Base-by-base conservation (phyloP, 23 tunicate genomes). In the Trididemnum clinides region DNA sequence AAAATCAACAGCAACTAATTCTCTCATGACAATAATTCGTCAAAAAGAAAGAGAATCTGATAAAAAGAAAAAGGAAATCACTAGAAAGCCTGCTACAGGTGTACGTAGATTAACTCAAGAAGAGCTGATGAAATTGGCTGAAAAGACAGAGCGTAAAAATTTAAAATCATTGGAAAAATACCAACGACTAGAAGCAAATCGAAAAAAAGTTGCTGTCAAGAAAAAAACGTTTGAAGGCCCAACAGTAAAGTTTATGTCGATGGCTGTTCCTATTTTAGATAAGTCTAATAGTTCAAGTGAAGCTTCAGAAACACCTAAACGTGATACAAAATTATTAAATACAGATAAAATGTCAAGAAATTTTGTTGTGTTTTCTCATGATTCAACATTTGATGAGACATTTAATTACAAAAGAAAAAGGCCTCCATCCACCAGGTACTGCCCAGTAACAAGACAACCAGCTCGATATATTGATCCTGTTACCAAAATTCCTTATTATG, bases 31-130 rank as follows among this genome's bases (percentile, higher is more conserved):
- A 4, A 75, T 71, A 23, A 57, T 93, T 81, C 83, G 88, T 37
- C 89, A 85, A 28, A 93, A 93, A 77, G 98, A 88, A 80, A 49
- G 92, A 34, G 84, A 93, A 84, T 80, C 81, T 29, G 90, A 88
- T 28, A 88, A 93, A 51, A 93, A 93, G 82, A 88, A 88, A 58
- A 93, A 82, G 49, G 95, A 85, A 62, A 50, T 65, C 1, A 64
- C 75, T 1, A 94, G 81, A 57, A 94, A 94, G 72, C 85, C 90
- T 21, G 58, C 57, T 33, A 82, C 76, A 39, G 98, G 94, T 84
- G 94, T 94, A 34, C 66, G 98, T 25, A 34, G 98, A 30, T 85
- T 94, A 71, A 94, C 98, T 1, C 94, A 94, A 80, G 98, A 94
- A 65, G 98, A 94, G 69, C 33, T 94, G 39, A 66, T 94, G 85